Evolutionary conservation across 2,888 invertebrate species (phyloP).

Genomic region (Schrankia costaestrigalis): DNA sequence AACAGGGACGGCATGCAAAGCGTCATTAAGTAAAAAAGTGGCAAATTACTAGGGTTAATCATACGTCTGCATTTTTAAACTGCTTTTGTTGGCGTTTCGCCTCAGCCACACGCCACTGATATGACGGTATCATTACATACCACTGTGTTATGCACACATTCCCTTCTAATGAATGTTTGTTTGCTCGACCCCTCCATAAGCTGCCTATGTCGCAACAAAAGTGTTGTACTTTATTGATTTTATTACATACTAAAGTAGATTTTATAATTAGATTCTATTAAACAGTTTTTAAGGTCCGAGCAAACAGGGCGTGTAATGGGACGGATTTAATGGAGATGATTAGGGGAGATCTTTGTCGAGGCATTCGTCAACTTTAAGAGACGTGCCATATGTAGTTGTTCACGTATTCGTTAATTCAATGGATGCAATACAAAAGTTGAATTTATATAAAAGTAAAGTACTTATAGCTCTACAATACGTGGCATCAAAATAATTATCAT

Average conservation of each 20-base stretch:
- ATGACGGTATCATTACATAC: conserved; percentile 24
- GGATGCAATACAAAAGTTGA: too few relatives aligned
- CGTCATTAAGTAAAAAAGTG: conserved; percentile 42
- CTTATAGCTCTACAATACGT: too few relatives aligned
- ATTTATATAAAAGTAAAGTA: too few relatives aligned
- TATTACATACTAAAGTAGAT: conserved; percentile 9
- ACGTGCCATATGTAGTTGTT: too few relatives aligned
- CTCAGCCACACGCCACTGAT: conserved; percentile 22
- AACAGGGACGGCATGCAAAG: conserved; percentile 36
- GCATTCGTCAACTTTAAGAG: too few relatives aligned
- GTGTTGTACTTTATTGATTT: conserved; percentile 15
- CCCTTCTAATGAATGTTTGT: conserved; percentile 19
- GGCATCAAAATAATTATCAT: too few relatives aligned
- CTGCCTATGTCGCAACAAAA: conserved; percentile 7
- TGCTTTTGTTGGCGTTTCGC: conserved; percentile 30
- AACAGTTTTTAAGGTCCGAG: too few relatives aligned
- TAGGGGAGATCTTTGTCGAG: too few relatives aligned
- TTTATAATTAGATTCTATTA: too few relatives aligned
- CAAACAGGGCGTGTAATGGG: too few relatives aligned
- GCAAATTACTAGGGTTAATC: conserved; percentile 49
- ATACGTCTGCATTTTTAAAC: conserved; percentile 48
- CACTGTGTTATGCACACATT: conserved; percentile 14
- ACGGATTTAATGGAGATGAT: too few relatives aligned
- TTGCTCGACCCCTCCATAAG: conserved; percentile 6
- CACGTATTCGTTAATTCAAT: too few relatives aligned